These are phyloP conservation scores for Disparrhopalites patrizii DNA, from an alignment of 2,888 invertebrate species.

Conservation along the genomic window DNA sequence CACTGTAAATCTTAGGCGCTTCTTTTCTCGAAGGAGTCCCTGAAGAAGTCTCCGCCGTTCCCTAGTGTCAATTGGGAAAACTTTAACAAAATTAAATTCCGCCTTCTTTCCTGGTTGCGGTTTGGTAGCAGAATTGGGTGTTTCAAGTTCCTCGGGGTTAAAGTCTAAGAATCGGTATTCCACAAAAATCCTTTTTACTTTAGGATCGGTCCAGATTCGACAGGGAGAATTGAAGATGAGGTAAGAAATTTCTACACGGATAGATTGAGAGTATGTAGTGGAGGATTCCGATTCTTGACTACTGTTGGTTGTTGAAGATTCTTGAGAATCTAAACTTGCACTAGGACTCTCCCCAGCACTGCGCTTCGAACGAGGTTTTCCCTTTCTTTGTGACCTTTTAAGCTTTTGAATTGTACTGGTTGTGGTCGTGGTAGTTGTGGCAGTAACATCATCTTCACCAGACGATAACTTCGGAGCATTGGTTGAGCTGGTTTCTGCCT, in stretches of 20 bases:
- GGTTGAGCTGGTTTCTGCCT: too few species aligned
- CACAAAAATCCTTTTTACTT: conserved; percentile 52
- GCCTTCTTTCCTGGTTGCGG: conserved; percentile 51
- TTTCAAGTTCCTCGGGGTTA: conserved; percentile 52
- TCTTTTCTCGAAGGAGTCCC: conserved; percentile 11
- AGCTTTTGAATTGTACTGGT: too few species aligned
- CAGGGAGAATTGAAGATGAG: conserved; percentile 15
- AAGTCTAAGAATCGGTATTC: conserved; percentile 53
- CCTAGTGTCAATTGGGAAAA: conserved; percentile 40
- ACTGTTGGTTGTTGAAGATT: too few species aligned
- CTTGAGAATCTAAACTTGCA: conserved; percentile 11
- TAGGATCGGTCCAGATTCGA: conserved; percentile 44
- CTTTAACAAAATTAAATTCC: conserved; percentile 54
- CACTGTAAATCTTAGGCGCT: conserved; percentile 18
- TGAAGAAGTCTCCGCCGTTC: conserved; percentile 15
- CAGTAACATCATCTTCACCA: neutral
- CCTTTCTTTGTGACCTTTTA: too few species aligned
- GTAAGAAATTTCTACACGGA: conserved; percentile 26
- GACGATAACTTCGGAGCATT: neutral
- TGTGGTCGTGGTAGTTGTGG: neutral
- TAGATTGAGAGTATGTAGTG: neutral
- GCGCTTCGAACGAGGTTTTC: neutral
- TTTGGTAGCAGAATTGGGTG: conserved; percentile 54
- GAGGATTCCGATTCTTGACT: conserved; percentile 16
- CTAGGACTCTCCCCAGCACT: neutral